A percentile compares a stretch with the other conserved stretches of the same genome.
Evolutionary conservation across 2,797 vertebrate species (phyloP).

Genomic region (Acipenser ruthenus): DNA sequence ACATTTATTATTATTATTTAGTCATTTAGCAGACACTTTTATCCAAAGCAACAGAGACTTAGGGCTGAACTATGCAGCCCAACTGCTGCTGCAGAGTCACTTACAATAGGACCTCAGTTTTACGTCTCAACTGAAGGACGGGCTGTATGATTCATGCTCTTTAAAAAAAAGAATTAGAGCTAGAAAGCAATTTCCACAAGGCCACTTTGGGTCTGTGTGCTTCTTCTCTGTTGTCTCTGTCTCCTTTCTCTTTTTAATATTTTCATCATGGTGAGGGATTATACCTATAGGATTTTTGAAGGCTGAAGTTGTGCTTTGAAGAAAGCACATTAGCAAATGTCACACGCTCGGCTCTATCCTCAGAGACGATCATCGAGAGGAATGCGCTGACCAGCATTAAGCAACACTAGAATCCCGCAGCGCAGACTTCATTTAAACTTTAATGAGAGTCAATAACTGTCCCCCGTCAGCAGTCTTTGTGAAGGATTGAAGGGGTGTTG

Average conservation of each 20-base stretch:
- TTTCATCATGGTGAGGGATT: neutral
- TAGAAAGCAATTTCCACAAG: too few relatives aligned
- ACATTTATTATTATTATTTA: too few relatives aligned
- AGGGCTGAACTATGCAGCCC: too few relatives aligned
- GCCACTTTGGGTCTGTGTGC: too few relatives aligned
- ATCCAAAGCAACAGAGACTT: too few relatives aligned
- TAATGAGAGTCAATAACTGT: constrained; percentile 8
- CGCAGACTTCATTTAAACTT: neutral
- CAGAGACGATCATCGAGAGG: neutral
- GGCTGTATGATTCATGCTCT: too few relatives aligned
- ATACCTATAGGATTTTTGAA: neutral
- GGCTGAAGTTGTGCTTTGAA: neutral
- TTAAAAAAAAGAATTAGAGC: too few relatives aligned
- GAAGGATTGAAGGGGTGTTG: neutral
- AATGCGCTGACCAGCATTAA: constrained; percentile 9
- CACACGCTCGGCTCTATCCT: neutral
- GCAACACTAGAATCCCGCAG: neutral
- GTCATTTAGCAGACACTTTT: too few relatives aligned
- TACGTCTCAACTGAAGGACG: too few relatives aligned
- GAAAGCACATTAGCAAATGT: constrained; percentile 8
- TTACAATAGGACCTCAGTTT: too few relatives aligned
- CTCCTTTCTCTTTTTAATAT: neutral
- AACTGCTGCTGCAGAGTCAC: too few relatives aligned
- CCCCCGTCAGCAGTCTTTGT: constrained; percentile 2
- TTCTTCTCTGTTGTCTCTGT: too few relatives aligned